phyloP scores from a whole-genome alignment of 2,888 invertebrate species.

The Atrina japonica region DNA sequence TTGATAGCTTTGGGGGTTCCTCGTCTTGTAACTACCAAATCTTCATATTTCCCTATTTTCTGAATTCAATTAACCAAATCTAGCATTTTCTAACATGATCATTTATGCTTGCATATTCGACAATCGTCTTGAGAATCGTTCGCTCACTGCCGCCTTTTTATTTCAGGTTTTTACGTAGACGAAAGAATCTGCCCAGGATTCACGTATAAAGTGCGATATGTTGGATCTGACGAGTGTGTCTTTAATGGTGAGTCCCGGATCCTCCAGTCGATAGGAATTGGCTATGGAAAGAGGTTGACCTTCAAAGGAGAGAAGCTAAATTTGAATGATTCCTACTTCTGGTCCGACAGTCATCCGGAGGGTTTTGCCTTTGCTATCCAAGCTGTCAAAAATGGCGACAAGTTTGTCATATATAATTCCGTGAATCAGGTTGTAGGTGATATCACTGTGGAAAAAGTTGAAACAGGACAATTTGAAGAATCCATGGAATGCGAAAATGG shows the following conservation, averaged over 20 bases:
- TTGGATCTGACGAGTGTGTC: slow-evolving; percentile 83
- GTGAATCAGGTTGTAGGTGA: slow-evolving; percentile 55
- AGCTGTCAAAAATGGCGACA: slow-evolving; percentile 86
- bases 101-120: too few relatives aligned
- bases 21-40: too few relatives aligned
- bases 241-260: slow-evolving; percentile 86
- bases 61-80: too few relatives aligned
- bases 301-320: slow-evolving; percentile 86
- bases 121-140: too few relatives aligned
- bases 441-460: slow-evolving; percentile 52
- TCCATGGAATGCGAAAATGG: slow-evolving; percentile 49
- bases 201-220: slow-evolving; percentile 87
- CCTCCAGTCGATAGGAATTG: slow-evolving; percentile 87
- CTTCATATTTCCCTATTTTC: too few relatives aligned
- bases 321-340: slow-evolving; percentile 86
- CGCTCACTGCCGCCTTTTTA: background rate
- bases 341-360: slow-evolving; percentile 88
- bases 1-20: too few relatives aligned
- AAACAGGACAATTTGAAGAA: slow-evolving; percentile 58
- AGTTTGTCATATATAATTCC: slow-evolving; percentile 85
- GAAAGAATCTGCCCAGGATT: slow-evolving; percentile 88
- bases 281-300: slow-evolving; percentile 88
- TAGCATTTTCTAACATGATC: too few relatives aligned
- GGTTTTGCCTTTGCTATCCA: slow-evolving; percentile 85
- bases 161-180: slow-evolving; percentile 87